Evolutionary conservation across 2,797 vertebrate genomes (phyloP).

Genomic region (Myioborus miniatus): DNA sequence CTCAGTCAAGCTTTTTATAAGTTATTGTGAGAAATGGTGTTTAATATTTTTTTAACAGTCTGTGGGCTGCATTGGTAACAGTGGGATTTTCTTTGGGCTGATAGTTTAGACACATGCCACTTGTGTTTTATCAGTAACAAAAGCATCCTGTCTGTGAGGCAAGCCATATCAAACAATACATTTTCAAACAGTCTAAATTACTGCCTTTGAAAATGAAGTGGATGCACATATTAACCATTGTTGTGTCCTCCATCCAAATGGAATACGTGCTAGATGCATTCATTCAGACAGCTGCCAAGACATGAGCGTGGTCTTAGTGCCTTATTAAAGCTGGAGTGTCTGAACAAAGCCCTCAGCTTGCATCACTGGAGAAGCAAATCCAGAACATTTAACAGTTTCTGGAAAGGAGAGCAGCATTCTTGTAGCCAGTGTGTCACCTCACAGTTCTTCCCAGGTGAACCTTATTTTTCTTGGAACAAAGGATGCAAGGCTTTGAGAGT

Average conservation of each 20-base stretch:
- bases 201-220: not conserved
- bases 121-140: not conserved
- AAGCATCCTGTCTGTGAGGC: not conserved
- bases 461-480: slow-evolving; percentile 35
- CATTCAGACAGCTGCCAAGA: not conserved
- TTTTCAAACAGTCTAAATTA: not conserved
- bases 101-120: not conserved
- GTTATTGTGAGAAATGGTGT: not conserved
- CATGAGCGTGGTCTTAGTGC: not conserved
- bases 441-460: slow-evolving; percentile 16
- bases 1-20: not conserved
- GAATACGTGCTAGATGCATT: not conserved
- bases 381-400: slow-evolving; percentile 32
- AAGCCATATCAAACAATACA: not conserved
- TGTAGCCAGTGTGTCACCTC: slow-evolving; percentile 23
- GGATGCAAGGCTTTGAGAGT: not conserved
- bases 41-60: not conserved
- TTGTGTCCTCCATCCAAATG: slow-evolving; percentile 14
- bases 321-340: not conserved
- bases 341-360: slow-evolving; percentile 36
- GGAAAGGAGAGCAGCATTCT: slow-evolving; percentile 26
- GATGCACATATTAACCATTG: not conserved
- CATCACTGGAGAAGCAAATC: slow-evolving; percentile 17
- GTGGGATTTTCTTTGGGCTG: not conserved
- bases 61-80: not conserved